Conservation (phyloP, 2,797 vertebrate species). For the Tokudaia muenninki region DNA sequence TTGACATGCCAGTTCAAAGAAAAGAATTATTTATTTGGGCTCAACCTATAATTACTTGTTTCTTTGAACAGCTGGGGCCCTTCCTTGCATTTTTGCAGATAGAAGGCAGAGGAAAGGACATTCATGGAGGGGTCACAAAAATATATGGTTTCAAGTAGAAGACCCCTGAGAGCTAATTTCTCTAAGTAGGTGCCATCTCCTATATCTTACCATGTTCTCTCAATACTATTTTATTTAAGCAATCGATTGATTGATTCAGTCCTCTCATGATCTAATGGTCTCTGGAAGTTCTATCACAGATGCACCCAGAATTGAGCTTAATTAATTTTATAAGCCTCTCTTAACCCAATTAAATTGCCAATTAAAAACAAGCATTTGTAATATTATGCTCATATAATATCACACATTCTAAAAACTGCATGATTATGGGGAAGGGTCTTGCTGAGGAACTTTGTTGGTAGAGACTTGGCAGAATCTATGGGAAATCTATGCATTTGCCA, state of each 20-base stretch:
- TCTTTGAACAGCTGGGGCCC: background rate
- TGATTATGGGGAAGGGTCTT: background rate
- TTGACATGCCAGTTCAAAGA: background rate
- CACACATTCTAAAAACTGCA: fast-evolving
- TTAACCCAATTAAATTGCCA: background rate
- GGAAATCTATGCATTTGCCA: background rate
- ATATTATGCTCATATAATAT: background rate
- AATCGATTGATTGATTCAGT: background rate
- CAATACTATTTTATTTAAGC: background rate
- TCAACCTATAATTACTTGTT: background rate
- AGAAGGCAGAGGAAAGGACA: background rate
- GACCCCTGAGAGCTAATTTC: no score
- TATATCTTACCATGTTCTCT: background rate
- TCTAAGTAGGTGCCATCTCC: background rate
- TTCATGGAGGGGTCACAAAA: background rate
- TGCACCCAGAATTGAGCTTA: background rate
- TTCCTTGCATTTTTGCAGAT: background rate
- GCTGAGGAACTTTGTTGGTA: background rate
- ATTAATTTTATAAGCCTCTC: background rate
- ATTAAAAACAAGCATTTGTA: background rate
- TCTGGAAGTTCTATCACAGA: background rate
- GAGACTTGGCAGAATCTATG: no score
- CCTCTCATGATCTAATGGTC: background rate
- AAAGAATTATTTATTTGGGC: background rate
- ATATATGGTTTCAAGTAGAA: background rate